phyloP scores from a whole-genome alignment of 2,113 vertebrate species.

The Ondatra zibethicus region DNA sequence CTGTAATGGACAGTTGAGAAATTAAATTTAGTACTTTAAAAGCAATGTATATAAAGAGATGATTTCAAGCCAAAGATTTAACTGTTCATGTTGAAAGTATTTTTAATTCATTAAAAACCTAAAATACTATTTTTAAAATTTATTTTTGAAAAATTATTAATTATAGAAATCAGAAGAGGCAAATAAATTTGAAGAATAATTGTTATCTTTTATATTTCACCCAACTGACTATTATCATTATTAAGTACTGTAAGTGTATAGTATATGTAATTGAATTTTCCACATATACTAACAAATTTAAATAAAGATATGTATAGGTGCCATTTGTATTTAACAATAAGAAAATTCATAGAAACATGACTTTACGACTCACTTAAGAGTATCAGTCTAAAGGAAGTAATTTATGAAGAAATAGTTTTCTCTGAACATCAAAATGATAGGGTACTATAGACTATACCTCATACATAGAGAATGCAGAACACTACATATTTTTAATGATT shows the following conservation, averaged over 20 bases:
- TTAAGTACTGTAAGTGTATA: background rate
- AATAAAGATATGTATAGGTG: background rate
- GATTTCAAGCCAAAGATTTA: background rate
- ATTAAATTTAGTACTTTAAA: background rate
- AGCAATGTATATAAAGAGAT: background rate
- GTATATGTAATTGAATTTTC: background rate
- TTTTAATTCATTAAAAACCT: background rate
- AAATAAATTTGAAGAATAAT: constrained; percentile 51
- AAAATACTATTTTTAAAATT: constrained; percentile 31
- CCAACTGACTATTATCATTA: background rate
- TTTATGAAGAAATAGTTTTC: background rate
- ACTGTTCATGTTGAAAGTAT: background rate
- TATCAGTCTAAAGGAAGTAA: background rate
- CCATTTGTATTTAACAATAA: background rate
- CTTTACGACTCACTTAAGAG: background rate
- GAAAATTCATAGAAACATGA: background rate
- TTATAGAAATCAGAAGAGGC: background rate
- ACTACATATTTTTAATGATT: background rate
- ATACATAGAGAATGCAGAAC: background rate
- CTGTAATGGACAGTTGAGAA: background rate
- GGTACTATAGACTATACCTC: background rate
- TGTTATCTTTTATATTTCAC: background rate
- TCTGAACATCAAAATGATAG: background rate
- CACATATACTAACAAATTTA: background rate
- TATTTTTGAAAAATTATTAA: constrained; percentile 1